Evolutionary conservation across 2,797 vertebrate species (phyloP).

Genomic region (Syngnathus rostellatus): DNA sequence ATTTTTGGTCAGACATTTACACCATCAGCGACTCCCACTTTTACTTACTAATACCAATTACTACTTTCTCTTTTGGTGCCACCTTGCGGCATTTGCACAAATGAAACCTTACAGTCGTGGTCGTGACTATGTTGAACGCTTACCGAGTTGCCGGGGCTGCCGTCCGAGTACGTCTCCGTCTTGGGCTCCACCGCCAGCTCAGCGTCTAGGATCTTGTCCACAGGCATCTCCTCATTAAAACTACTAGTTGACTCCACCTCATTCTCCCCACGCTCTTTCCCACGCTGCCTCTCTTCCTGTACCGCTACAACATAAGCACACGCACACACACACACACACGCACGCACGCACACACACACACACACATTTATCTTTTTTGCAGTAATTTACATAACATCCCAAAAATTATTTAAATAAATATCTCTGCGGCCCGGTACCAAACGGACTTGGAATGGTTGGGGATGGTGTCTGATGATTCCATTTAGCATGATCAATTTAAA

Average conservation of each 20-base stretch:
- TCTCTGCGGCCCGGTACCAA: no score
- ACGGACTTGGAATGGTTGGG: no score
- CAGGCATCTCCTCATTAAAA: constrained; percentile 88
- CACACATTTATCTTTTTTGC: no score
- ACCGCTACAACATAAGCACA: constrained; percentile 70
- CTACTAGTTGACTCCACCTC: constrained; percentile 79
- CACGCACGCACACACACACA: no score
- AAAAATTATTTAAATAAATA: no score
- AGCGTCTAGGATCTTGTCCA: constrained; percentile 93
- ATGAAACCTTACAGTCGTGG: neutral
- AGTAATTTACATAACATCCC: no score
- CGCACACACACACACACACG: neutral
- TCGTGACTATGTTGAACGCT: constrained; percentile 18
- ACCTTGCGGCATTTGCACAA: neutral
- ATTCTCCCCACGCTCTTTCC: constrained; percentile 80
- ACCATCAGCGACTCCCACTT: neutral
- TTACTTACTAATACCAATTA: neutral
- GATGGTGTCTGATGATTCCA: no score
- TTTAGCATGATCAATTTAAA: neutral
- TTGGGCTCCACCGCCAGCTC: constrained; percentile 93
- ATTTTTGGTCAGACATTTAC: no score
- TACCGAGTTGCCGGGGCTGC: constrained; percentile 80
- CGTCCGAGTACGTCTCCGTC: constrained; percentile 78
- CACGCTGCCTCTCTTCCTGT: constrained; percentile 92
- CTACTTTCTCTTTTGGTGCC: neutral